Conservation (phyloP, 2,888 invertebrate species). For the Eupithecia vulgata region DNA sequence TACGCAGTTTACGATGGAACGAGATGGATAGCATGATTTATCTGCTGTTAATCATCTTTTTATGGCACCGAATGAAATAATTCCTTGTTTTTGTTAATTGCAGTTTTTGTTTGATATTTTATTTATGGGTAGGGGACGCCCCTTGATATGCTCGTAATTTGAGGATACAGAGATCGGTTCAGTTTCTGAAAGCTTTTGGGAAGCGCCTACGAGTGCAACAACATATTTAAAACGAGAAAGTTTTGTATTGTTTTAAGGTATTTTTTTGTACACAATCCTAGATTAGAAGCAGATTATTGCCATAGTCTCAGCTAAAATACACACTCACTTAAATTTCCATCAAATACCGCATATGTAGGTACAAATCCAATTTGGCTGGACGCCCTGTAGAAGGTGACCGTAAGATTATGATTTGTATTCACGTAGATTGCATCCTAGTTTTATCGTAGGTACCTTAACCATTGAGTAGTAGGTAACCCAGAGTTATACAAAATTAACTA, state of each 20-base stretch:
- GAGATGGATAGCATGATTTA: conserved; percentile 72
- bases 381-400: background rate
- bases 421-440: background rate
- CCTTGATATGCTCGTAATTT: background rate
- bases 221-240: background rate
- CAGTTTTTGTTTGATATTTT: conserved; percentile 28
- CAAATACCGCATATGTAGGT: background rate
- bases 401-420: background rate
- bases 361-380: background rate
- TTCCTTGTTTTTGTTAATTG: conserved; percentile 40
- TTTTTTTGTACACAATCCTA: background rate
- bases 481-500: too few species aligned
- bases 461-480: background rate
- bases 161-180: conserved; percentile 6
- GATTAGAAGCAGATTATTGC: too few species aligned
- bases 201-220: background rate
- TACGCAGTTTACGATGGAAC: conserved; percentile 55
- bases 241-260: background rate
- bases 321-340: too few species aligned
- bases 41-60: conserved; percentile 55
- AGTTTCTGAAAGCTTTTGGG: background rate
- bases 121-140: conserved; percentile 19
- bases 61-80: conserved; percentile 36
- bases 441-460: background rate
- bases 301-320: too few species aligned